These are phyloP conservation scores for Brachypodius melanocephalos DNA, from an alignment of 2,113 vertebrate species.

Conservation along the genomic window DNA sequence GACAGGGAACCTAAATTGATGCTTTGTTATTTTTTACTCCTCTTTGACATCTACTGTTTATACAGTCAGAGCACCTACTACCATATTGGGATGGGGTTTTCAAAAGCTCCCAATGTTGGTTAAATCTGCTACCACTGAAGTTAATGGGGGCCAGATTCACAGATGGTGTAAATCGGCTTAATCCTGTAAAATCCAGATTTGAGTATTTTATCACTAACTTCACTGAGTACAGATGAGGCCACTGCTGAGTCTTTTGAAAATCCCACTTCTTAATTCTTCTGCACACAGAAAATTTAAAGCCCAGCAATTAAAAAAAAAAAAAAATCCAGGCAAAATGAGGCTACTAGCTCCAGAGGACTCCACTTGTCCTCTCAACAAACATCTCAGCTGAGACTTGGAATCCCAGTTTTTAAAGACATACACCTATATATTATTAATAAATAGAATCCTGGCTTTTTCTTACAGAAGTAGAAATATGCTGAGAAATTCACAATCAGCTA, in stretches of 20 bases:
- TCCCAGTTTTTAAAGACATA: not conserved
- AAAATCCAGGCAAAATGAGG: not conserved
- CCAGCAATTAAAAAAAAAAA: constrained; percentile 22
- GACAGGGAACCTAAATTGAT: not conserved
- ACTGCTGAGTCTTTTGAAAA: constrained; percentile 49
- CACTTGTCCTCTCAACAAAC: not conserved
- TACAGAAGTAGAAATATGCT: not conserved
- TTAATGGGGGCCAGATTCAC: constrained; percentile 65
- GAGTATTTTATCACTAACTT: constrained; percentile 63
- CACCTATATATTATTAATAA: not conserved
- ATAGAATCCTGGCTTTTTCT: not conserved
- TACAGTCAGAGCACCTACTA: constrained; percentile 1
- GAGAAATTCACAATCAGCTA: not conserved
- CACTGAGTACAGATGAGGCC: constrained; percentile 59
- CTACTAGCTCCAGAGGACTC: not conserved
- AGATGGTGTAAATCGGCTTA: constrained; percentile 66
- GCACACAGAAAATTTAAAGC: constrained; percentile 32
- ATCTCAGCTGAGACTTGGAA: not conserved
- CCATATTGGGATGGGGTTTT: constrained; percentile 13
- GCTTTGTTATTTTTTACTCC: not conserved
- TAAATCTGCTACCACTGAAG: constrained; percentile 48
- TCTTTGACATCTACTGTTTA: not conserved
- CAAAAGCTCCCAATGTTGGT: constrained; percentile 17
- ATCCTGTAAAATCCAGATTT: constrained; percentile 64
- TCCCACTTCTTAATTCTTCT: constrained; percentile 60